Evolutionary conservation across 2,888 invertebrate genomes (phyloP).

Genomic region (Hipparchia semele): DNA sequence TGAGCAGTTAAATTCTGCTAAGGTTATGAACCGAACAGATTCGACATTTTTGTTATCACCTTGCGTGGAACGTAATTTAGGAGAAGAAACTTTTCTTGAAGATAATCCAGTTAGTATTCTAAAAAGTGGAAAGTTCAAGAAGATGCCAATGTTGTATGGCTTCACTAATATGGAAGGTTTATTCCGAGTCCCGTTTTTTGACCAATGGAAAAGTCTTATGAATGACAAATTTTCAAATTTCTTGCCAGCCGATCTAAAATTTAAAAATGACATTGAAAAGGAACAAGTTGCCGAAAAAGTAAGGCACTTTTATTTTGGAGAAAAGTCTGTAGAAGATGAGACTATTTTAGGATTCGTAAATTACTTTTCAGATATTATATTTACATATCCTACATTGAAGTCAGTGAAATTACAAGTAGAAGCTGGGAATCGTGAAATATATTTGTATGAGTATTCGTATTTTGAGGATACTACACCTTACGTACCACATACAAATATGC

Average conservation of each 20-base stretch:
- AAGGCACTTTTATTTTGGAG: conserved; percentile 56
- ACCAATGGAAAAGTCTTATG: conserved; percentile 52
- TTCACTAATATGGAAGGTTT: conserved; percentile 54
- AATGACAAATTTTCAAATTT: conserved; percentile 61
- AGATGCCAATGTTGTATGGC: conserved; percentile 55
- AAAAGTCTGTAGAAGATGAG: conserved; percentile 42
- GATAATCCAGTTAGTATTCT: conserved; percentile 53
- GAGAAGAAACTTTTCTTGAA: conserved; percentile 48
- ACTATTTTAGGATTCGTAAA: conserved; percentile 42
- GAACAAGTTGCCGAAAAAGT: conserved; percentile 48
- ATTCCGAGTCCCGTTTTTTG: conserved; percentile 46
- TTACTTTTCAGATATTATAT: conserved; percentile 58
- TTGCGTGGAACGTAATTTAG: conserved; percentile 47
- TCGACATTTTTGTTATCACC: conserved; percentile 45
- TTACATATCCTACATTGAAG: conserved; percentile 48
- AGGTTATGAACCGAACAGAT: conserved; percentile 42
- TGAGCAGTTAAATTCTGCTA: conserved; percentile 46
- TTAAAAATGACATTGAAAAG: conserved; percentile 49
- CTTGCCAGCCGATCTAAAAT: conserved; percentile 57
- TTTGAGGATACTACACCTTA: conserved; percentile 46
- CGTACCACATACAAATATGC: conserved; percentile 47
- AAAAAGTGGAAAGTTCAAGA: conserved; percentile 44
- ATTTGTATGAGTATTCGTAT: conserved; percentile 55
- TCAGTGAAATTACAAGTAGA: conserved; percentile 45
- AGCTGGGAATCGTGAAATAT: conserved; percentile 48